Evolutionary conservation across 2,797 vertebrate species (phyloP).

Genomic region (Pyrocephalus nanus): DNA sequence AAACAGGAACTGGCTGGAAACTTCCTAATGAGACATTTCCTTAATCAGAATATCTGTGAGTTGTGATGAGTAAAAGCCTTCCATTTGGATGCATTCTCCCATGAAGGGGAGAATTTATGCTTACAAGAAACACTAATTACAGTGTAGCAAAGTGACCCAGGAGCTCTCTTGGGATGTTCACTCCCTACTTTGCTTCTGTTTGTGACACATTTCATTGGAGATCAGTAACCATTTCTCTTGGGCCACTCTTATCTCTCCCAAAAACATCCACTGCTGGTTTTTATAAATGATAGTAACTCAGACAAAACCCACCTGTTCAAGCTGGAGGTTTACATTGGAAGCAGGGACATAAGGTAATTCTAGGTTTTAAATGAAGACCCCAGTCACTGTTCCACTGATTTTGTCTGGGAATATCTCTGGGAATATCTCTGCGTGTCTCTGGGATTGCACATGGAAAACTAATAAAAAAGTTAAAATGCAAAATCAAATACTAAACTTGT

Average conservation of each 20-base stretch:
- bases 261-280: not conserved
- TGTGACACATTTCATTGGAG: not conserved
- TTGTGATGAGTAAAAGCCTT: not conserved
- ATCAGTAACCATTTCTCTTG: not conserved
- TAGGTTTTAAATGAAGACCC: not conserved
- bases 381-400: not conserved
- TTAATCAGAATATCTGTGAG: not conserved
- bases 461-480: not conserved
- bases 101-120: not conserved
- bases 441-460: not conserved
- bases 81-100: not conserved
- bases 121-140: not conserved
- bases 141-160: not conserved
- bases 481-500: not conserved
- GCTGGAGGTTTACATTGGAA: not conserved
- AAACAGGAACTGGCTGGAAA: not conserved
- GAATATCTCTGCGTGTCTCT: not conserved
- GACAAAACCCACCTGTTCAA: not conserved
- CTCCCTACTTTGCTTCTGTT: not conserved
- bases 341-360: not conserved
- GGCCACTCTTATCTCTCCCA: not conserved
- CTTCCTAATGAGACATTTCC: slow-evolving; percentile 1
- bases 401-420: not conserved
- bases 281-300: not conserved
- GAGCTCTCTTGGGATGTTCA: not conserved